These are phyloP conservation scores for Tenodera sinensis DNA, from an alignment of 2,888 invertebrate genomes.

Conservation along the genomic window DNA sequence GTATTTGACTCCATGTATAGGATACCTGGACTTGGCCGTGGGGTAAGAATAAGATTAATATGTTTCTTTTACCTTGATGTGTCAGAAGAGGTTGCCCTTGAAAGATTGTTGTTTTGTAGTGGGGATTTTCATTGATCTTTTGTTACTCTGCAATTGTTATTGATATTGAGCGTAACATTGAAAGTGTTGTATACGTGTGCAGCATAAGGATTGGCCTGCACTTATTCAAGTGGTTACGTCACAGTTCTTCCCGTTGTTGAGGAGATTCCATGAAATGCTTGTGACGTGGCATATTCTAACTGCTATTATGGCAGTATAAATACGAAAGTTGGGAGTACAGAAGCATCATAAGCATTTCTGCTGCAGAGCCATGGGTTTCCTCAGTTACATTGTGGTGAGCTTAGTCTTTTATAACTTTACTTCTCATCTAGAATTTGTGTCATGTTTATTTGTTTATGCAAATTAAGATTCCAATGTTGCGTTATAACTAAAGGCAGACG, in stretches of 20 bases:
- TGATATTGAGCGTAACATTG: background rate
- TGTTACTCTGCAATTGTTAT: background rate
- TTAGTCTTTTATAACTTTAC: background rate
- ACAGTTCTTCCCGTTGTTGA: background rate
- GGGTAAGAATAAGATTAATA: too few relatives aligned
- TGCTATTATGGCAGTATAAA: background rate
- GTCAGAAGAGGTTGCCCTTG: background rate
- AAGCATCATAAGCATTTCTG: background rate
- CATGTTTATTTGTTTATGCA: too few relatives aligned
- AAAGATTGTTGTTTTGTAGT: background rate
- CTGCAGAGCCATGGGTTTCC: background rate
- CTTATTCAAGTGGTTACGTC: background rate
- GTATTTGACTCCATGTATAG: too few relatives aligned
- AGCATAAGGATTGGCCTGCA: background rate
- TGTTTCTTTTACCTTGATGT: background rate
- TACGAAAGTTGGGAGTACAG: background rate
- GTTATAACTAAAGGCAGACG: too few relatives aligned
- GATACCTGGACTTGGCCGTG: too few relatives aligned
- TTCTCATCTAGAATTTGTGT: too few relatives aligned
- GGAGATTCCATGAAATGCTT: background rate
- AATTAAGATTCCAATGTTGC: too few relatives aligned
- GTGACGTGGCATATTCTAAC: background rate
- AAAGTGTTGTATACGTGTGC: background rate
- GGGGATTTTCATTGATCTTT: background rate
- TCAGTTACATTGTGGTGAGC: background rate